A percentile compares a stretch with the other conserved stretches of the same genome.
Evolutionary conservation across 2,888 invertebrate species (phyloP).

Genomic region (Cremastinae sp.): DNA sequence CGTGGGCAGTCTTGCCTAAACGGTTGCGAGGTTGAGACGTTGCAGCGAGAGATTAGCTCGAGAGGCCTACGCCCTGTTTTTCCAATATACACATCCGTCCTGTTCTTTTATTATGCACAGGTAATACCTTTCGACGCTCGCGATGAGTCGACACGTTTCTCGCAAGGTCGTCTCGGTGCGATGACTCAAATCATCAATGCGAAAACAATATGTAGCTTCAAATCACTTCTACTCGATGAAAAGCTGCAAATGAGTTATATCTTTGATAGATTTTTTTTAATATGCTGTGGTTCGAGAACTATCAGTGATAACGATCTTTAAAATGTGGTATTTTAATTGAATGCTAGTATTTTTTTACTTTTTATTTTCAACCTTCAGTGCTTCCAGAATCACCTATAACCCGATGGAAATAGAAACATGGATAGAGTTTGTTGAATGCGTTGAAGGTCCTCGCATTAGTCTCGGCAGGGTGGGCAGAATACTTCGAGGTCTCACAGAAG

Average conservation of each 20-base stretch:
- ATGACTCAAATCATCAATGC: constrained; percentile 36
- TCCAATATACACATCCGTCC: constrained; percentile 28
- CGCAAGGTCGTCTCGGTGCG: constrained; percentile 51
- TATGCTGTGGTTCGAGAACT: background rate
- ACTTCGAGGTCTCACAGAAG: constrained; percentile 51
- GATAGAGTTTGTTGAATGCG: constrained; percentile 21
- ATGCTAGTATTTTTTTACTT: background rate
- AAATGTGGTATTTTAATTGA: background rate
- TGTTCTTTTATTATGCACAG: constrained; percentile 45
- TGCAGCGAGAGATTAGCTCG: constrained; percentile 52
- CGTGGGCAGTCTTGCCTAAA: constrained; percentile 74
- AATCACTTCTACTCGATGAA: too few species aligned
- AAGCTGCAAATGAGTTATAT: too few species aligned
- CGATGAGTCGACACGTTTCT: constrained; percentile 38
- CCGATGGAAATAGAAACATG: constrained; percentile 15
- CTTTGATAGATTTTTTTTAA: background rate
- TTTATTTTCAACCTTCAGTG: background rate
- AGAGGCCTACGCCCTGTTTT: constrained; percentile 53
- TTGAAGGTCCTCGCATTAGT: constrained; percentile 21
- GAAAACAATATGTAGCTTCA: too few species aligned
- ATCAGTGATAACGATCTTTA: background rate
- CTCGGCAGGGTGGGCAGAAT: constrained; percentile 12
- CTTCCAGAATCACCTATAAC: background rate
- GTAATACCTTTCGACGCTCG: constrained; percentile 37
- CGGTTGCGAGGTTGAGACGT: constrained; percentile 63